These are phyloP conservation scores for Craterocephalus amniculus DNA, from an alignment of 2,797 vertebrate species.

Conservation along the genomic window DNA sequence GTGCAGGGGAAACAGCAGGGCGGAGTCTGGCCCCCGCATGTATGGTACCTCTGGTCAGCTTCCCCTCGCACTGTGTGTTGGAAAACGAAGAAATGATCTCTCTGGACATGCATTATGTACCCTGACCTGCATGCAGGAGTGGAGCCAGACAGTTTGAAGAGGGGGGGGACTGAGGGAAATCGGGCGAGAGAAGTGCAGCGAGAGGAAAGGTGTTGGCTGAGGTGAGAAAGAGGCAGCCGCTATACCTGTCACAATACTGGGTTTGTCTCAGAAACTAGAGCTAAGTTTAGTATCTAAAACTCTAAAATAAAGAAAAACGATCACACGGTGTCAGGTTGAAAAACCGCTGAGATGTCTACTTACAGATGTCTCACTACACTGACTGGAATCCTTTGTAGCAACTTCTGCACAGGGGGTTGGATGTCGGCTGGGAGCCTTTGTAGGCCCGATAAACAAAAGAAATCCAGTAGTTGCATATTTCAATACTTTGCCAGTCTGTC, in stretches of 20 bases:
- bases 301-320: conserved; percentile 40
- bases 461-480: conserved; percentile 59
- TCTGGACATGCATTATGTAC: conserved; percentile 66
- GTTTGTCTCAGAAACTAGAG: conserved; percentile 17
- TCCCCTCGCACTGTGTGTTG: conserved; percentile 23
- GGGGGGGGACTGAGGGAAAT: conserved; percentile 35
- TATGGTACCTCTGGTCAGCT: conserved; percentile 35
- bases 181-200: conserved; percentile 39
- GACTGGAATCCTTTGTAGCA: conserved; percentile 49
- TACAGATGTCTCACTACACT: conserved; percentile 50
- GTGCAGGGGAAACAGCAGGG: not conserved
- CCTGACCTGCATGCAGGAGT: conserved; percentile 62
- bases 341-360: conserved; percentile 46
- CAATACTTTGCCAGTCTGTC: conserved; percentile 47
- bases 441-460: conserved; percentile 55
- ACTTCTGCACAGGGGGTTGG: conserved; percentile 30
- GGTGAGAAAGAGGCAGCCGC: conserved; percentile 1
- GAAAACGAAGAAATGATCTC: conserved; percentile 41
- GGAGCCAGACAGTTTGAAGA: conserved; percentile 43
- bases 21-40: conserved; percentile 29
- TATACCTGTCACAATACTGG: conserved; percentile 28
- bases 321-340: conserved; percentile 42
- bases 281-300: conserved; percentile 46
- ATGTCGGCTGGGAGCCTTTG: conserved; percentile 59
- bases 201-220: conserved; percentile 33